A percentile compares a stretch with the other conserved stretches of the same genome.
These are phyloP conservation scores for Drosophila tropicalis DNA, from an alignment of 1,140 invertebrate species.

Conservation along the genomic window DNA sequence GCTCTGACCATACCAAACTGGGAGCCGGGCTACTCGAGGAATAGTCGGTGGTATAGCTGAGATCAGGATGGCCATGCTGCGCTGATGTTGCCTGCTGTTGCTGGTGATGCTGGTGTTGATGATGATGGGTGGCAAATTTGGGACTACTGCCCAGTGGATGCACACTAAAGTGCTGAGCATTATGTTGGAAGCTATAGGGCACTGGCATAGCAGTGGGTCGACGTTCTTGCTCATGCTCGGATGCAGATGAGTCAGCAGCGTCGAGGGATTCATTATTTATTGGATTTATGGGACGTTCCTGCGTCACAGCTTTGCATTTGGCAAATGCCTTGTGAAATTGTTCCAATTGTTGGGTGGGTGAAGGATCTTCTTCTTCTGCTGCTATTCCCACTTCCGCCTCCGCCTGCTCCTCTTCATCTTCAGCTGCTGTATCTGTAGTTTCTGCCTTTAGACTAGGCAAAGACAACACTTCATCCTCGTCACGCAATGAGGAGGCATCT, in stretches of 20 bases:
- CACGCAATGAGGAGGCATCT: slow-evolving; percentile 88
- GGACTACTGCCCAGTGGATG: slow-evolving; percentile 79
- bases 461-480: slow-evolving; percentile 85
- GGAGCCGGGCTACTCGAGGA: slow-evolving; percentile 77
- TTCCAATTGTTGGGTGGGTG: slow-evolving; percentile 71
- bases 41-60: slow-evolving; percentile 82
- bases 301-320: slow-evolving; percentile 61
- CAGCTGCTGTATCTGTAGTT: neutral
- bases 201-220: slow-evolving; percentile 62
- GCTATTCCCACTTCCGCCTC: neutral
- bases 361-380: slow-evolving; percentile 38
- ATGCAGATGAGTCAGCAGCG: slow-evolving; percentile 26
- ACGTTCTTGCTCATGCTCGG: slow-evolving; percentile 21
- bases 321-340: slow-evolving; percentile 81
- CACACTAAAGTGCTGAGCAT: slow-evolving; percentile 86
- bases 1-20: slow-evolving; percentile 76
- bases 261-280: slow-evolving; percentile 57
- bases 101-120: neutral
- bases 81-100: too few relatives aligned
- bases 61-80: slow-evolving; percentile 54
- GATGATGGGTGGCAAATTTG: slow-evolving; percentile 65
- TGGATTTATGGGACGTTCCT: slow-evolving; percentile 39
- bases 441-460: slow-evolving; percentile 65
- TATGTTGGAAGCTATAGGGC: slow-evolving; percentile 83
- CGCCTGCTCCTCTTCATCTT: slow-evolving; percentile 29